These are phyloP conservation scores for Alexandromys oeconomus DNA, from an alignment of 2,797 vertebrate genomes.

Conservation along the genomic window DNA sequence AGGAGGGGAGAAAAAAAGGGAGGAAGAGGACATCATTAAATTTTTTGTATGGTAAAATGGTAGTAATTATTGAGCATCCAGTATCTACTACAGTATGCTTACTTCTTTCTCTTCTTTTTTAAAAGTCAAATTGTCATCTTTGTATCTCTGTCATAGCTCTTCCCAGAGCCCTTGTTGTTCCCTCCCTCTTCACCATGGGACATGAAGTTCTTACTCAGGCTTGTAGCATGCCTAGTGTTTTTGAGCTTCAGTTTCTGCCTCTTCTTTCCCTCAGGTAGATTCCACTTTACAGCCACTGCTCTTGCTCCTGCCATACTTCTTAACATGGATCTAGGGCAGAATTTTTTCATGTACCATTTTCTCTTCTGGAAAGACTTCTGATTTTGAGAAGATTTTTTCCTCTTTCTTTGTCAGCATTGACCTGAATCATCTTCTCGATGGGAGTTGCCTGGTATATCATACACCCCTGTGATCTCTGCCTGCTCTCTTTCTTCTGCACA, in stretches of 20 bases:
- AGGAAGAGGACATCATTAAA: neutral
- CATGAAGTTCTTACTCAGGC: accelerated
- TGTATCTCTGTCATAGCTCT: neutral
- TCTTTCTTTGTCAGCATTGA: neutral
- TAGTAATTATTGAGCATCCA: neutral
- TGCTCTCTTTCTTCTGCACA: neutral
- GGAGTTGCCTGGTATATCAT: neutral
- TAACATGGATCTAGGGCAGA: neutral
- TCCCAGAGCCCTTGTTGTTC: neutral
- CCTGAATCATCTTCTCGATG: neutral
- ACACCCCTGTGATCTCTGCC: neutral
- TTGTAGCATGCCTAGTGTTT: neutral
- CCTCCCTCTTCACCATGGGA: neutral
- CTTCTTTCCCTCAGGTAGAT: neutral
- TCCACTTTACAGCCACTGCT: neutral
- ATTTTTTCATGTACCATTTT: neutral
- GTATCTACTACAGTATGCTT: neutral
- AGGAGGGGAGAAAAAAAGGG: too few relatives aligned
- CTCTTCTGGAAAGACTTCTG: neutral
- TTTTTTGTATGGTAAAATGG: neutral
- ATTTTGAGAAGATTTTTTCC: neutral
- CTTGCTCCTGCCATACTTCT: neutral
- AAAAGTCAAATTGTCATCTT: neutral
- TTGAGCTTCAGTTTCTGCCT: neutral
- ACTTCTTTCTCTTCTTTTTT: neutral